These are phyloP conservation scores for Microchirus variegatus DNA, from an alignment of 2,797 vertebrate genomes.

Conservation along the genomic window DNA sequence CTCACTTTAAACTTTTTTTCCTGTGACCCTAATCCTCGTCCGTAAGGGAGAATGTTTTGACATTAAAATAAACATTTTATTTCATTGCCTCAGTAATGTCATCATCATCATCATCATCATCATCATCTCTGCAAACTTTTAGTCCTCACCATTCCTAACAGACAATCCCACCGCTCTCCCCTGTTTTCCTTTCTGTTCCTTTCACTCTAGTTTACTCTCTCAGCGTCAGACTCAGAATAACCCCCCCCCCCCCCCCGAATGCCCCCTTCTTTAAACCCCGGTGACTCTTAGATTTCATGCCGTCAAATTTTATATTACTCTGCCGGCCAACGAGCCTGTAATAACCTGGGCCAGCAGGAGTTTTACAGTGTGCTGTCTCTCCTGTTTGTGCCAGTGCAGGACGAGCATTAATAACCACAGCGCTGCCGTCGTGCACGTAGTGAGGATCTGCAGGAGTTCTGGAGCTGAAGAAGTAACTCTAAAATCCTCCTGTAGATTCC, in stretches of 20 bases:
- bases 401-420: conserved; percentile 24
- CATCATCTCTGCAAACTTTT: conserved; percentile 3
- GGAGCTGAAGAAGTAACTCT: too few relatives aligned
- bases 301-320: conserved; percentile 52
- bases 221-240: conserved; percentile 31
- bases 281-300: conserved; percentile 43
- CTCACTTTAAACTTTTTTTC: too few relatives aligned
- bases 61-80: too few relatives aligned
- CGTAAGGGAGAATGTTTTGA: too few relatives aligned
- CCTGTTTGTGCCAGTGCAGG: conserved; percentile 12
- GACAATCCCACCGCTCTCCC: conserved; percentile 31
- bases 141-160: conserved; percentile 3
- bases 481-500: too few relatives aligned
- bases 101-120: background rate
- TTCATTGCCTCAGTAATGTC: too few relatives aligned
- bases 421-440: conserved; percentile 10
- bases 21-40: too few relatives aligned
- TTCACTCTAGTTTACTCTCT: conserved; percentile 31
- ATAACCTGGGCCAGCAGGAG: conserved; percentile 34
- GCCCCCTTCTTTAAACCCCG: conserved; percentile 20
- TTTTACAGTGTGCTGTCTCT: conserved; percentile 31
- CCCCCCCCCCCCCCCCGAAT: background rate
- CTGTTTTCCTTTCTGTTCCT: conserved; percentile 19
- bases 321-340: conserved; percentile 37
- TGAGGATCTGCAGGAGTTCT: background rate